Evolutionary conservation across 2,113 vertebrate genomes (phyloP).

Genomic region (Lycaon pictus): DNA sequence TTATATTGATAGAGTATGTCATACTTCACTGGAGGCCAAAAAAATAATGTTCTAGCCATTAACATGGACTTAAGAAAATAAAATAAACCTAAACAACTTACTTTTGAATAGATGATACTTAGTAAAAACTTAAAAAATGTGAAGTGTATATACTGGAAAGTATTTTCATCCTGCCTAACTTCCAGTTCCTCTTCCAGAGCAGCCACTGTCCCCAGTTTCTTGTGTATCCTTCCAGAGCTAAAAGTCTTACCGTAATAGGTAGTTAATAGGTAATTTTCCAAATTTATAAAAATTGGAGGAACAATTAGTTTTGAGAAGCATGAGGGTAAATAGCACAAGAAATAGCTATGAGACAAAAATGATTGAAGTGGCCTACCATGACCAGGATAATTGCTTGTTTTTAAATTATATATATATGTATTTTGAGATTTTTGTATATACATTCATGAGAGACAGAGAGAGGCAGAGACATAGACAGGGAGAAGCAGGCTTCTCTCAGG

Average conservation of each 20-base stretch:
- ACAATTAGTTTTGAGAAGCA: neutral
- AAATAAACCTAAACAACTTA: neutral
- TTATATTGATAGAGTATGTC: neutral
- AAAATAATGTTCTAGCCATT: neutral
- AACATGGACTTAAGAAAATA: neutral
- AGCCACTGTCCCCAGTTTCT: neutral
- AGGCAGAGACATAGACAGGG: too few relatives aligned
- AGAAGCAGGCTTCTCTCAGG: too few relatives aligned
- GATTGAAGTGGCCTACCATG: neutral
- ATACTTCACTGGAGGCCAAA: neutral
- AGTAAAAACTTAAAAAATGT: neutral
- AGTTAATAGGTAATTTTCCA: neutral
- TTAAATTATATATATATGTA: too few relatives aligned
- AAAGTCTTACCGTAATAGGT: neutral
- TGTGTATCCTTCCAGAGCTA: neutral
- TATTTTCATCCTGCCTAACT: neutral
- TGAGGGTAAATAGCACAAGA: neutral
- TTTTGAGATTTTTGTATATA: too few relatives aligned
- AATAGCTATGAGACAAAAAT: neutral
- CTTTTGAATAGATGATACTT: neutral
- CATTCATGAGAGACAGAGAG: too few relatives aligned
- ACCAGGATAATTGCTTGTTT: neutral
- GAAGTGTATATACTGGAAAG: neutral
- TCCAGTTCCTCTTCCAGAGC: neutral
- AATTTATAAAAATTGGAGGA: neutral